Conservation (phyloP, 1,140 invertebrate species). For the Hycleus phaleratus region DNA sequence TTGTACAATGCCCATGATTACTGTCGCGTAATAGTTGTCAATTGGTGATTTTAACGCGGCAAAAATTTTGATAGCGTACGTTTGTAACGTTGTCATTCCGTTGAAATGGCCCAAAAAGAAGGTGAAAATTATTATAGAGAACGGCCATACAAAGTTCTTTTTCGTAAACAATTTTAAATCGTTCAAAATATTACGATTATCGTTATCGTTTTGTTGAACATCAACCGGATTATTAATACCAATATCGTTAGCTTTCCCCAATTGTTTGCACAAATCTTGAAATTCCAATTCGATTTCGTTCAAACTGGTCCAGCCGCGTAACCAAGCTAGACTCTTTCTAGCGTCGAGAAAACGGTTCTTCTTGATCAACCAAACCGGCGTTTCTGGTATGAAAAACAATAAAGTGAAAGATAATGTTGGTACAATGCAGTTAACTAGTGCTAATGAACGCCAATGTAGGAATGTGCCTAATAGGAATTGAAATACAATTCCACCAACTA, state of each 20-base stretch:
- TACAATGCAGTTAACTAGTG: conserved; percentile 56
- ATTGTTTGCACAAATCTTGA: conserved; percentile 37
- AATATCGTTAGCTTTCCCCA: conserved; percentile 1
- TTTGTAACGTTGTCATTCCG: conserved; percentile 60
- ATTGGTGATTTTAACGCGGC: conserved; percentile 58
- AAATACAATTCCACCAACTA: conserved; percentile 63
- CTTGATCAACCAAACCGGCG: conserved; percentile 64
- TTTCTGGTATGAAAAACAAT: conserved; percentile 66
- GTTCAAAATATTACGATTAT: background rate
- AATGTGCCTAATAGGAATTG: conserved; percentile 62
- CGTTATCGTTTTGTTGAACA: background rate
- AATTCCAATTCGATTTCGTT: conserved; percentile 50
- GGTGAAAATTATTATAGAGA: conserved; percentile 50
- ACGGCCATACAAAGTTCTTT: conserved; percentile 54
- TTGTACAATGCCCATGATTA: conserved; percentile 58
- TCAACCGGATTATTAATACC: background rate
- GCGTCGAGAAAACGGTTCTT: conserved; percentile 53
- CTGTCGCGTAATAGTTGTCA: conserved; percentile 62
- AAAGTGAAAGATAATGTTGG: conserved; percentile 57
- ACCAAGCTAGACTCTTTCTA: conserved; percentile 51
- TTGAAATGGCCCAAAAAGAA: conserved; percentile 67
- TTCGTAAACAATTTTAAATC: conserved; percentile 33
- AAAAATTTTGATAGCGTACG: conserved; percentile 65
- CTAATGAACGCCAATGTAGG: conserved; percentile 60
- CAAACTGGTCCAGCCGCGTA: conserved; percentile 55